Evolutionary conservation across 2,113 vertebrate species (phyloP), one percentile per base, ranked within the genome.

Genomic region (Tachysurus vachellii): DNA sequence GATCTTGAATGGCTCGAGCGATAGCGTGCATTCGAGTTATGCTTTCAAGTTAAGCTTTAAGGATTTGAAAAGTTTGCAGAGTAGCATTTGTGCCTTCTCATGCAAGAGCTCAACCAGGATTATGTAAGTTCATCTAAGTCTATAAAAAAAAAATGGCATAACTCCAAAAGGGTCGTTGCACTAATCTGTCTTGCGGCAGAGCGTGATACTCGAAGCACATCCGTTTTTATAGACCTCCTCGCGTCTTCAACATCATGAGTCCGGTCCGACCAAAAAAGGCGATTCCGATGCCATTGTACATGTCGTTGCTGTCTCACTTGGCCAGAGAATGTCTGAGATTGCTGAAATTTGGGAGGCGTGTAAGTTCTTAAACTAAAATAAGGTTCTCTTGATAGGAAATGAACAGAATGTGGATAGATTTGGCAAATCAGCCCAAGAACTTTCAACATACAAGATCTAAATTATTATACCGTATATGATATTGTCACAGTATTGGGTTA

Each of bases 21-120:
- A 59, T 23, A 23, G 54, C 17, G 10, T 23, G 54, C 28, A 16
- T 64, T 75, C 42, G 5, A 42, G 66, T 47, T 53, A n/a, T 36
- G 42, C 80, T 87, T 83, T 87, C 42, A 87, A 64, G 56, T 79
- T 62, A 23, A 88, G 28, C 84, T 86, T 76, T 36, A 53, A 88
- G 71, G 61, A 61, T 87, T 59, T 87, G 4, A 56, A 23, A 82
- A 75, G 68, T 76, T 66, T 68, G 85, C 66, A 59, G 64, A 73
- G 57, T 28, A 19, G 61, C 17, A 56, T 64, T 84, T 76, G 44
- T 68, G 71, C 50, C 17, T 62, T 88, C n/a, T 83, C 64, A 61
- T 87, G 80, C 80, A 75, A 47, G 82, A 86, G 42, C 90, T 82
- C 71, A 61, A 50, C 23, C 0, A 11, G 26, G 3, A 88, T 81